Evolutionary conservation across 1,140 invertebrate genomes (phyloP).

Genomic region (Drosophila obscura): DNA sequence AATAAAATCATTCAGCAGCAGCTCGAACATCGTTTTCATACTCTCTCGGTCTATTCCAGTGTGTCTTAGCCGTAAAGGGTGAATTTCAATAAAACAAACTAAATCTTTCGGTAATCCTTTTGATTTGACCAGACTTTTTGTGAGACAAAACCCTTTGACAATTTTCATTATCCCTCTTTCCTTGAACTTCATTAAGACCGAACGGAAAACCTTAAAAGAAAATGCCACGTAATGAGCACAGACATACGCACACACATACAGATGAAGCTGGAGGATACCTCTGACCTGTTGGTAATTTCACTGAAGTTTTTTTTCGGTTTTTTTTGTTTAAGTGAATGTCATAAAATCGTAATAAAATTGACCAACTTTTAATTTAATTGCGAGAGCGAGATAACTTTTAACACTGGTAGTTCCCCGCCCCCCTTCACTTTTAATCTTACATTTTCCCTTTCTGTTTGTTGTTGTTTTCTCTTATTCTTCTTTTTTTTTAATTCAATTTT

Average conservation of each 20-base stretch:
- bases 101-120: no score
- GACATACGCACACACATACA: conserved; percentile 2
- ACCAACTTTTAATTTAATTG: conserved; percentile 78
- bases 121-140: background rate
- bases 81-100: no score
- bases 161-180: background rate
- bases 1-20: no score
- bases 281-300: conserved; percentile 46
- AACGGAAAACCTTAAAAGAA: conserved; percentile 1
- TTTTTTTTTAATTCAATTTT: conserved; percentile 68
- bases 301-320: background rate
- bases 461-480: background rate
- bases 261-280: background rate
- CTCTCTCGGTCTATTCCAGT: no score
- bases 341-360: conserved; percentile 74
- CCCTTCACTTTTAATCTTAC: conserved; percentile 1
- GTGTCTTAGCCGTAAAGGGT: no score
- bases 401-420: conserved; percentile 5
- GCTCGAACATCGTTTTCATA: no score
- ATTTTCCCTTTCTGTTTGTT: background rate
- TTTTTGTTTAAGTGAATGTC: conserved; percentile 37
- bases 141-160: background rate
- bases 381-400: conserved; percentile 29
- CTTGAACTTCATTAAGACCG: conserved; percentile 5
- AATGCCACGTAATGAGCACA: conserved; percentile 12